Evolutionary conservation across 2,888 invertebrate genomes (phyloP), one percentile per base, ranked within the genome.

Genomic region (Microctonus brassicae): DNA sequence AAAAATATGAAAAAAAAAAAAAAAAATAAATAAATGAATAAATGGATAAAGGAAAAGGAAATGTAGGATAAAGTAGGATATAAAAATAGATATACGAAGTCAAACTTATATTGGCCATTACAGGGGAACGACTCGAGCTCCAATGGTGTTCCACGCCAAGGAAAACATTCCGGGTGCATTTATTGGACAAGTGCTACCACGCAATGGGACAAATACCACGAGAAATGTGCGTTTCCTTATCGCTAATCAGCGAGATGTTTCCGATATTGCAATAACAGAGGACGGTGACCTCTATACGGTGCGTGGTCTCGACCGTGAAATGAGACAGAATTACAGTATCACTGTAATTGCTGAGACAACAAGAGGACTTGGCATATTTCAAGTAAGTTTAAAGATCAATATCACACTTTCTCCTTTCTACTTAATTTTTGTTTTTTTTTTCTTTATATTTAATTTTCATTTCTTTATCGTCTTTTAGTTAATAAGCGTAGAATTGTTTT

Each of bases 201-300:
- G 89, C 11, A 90, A 90, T 78, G 87, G 87, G 61, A 81, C 79
- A 64, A 76, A 63, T 24, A 81, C 55, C 75, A 83, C 22, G 75
- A 80, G 81, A 63, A 91, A 91, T 76, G 88, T 94, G 53, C 90
- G 91, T 75, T 95, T 94, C 78, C 90, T 94, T 24, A 94, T 95
- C 75, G 95, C 95, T 42, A 95, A 95, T 87, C 94, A 94, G 81
- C 93, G 94, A 80, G 95, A 96, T 84, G 92, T 95, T 3, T 91
- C 92, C 20, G 94, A 95, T 80, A 94, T 96, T 76, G 92, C 93
- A 34, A 93, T 96, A 39, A 93, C 94, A 5, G 86, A 90, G 76
- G 94, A 95, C 83, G 96, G 96, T 33, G 93, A 94, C 0, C 90
- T 96, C n/a, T 94, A 93, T 84, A 93, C 95, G 0, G 91, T 93